Base-by-base conservation (phyloP, 1,140 invertebrate genomes). In the Pararge aegeria region DNA sequence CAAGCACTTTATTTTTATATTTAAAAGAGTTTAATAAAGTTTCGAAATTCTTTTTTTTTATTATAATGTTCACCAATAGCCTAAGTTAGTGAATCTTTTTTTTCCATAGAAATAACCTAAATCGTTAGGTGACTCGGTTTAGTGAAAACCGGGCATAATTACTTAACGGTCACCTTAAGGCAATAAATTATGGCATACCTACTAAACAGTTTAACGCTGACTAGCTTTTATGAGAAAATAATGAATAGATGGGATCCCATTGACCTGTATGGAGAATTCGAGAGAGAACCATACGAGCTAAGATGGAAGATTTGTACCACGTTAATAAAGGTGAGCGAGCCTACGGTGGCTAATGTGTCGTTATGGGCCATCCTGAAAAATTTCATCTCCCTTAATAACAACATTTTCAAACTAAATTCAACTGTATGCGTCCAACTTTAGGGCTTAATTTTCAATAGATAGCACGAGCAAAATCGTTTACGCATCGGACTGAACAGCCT, bases 241-340 rank as follows among this genome's bases (percentile, higher is more conserved):
- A 56, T 56, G 30, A 56, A 56, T 55, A 55, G 24, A 27, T 34
- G 27, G n/a, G n/a, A 56, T 66, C 60, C 65, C 70, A 65, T 72
- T 80, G 75, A 78, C 80, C 78, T 70, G 56, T 42, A 68, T 63
- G 64, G 64, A 53, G 42, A 53, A 70, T 57, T 66, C 63, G 59
- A 61, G 62, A 71, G 62, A 64, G 73, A 72, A 61, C 57, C 61
- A 56, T 62, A 15, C 29, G 18, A 56, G 61, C 37, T 76, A 73
- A 83, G 80, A 78, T 71, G 64, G 58, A 68, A 80, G 65, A 73
- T 78, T 71, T 83, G 82, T 85, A 75, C 75, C 73, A 60, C 81
- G 84, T 84, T 85, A 85, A 83, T 81, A 81, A 84, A 85, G 76
- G 82, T 84, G 79, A 85, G 75, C 71, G 79, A 73, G 74, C 65